These are phyloP conservation scores for Platalea minor DNA, from an alignment of 2,797 vertebrate genomes.

Conservation along the genomic window DNA sequence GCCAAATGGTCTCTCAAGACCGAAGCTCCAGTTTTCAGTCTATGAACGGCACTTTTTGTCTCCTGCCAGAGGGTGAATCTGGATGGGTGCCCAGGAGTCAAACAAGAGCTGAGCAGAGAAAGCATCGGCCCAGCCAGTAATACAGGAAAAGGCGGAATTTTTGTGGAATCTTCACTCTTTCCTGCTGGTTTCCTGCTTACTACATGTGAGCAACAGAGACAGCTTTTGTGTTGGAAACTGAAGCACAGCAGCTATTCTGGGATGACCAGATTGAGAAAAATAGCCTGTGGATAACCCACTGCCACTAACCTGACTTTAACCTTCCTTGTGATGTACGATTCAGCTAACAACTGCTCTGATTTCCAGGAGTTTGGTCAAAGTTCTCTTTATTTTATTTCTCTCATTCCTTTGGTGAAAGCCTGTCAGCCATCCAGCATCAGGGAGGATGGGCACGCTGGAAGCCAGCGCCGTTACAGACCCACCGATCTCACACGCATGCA, in stretches of 20 bases:
- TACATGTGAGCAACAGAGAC: conserved; percentile 26
- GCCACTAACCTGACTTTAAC: background rate
- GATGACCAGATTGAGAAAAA: background rate
- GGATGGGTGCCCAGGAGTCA: conserved; percentile 39
- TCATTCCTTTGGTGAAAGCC: background rate
- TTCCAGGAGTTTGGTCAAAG: background rate
- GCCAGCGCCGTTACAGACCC: rapidly evolving
- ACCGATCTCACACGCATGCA: rapidly evolving
- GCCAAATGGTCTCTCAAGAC: conserved; percentile 43
- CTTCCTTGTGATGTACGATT: background rate
- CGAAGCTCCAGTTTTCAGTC: background rate
- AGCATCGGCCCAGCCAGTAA: conserved; percentile 8
- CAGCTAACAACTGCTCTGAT: background rate
- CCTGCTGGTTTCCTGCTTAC: conserved; percentile 57
- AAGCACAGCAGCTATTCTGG: background rate
- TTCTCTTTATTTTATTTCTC: background rate
- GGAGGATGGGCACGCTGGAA: background rate
- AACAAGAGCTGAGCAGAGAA: conserved; percentile 29
- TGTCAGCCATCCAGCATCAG: background rate
- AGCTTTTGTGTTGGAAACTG: conserved; percentile 29
- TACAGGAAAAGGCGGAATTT: conserved; percentile 48
- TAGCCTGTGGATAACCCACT: background rate
- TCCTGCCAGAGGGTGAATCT: conserved; percentile 13
- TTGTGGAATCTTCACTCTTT: conserved; percentile 55
- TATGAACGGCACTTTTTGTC: conserved; percentile 37